phyloP scores from a whole-genome alignment of 2,888 invertebrate species.

The Clostera curtula region DNA sequence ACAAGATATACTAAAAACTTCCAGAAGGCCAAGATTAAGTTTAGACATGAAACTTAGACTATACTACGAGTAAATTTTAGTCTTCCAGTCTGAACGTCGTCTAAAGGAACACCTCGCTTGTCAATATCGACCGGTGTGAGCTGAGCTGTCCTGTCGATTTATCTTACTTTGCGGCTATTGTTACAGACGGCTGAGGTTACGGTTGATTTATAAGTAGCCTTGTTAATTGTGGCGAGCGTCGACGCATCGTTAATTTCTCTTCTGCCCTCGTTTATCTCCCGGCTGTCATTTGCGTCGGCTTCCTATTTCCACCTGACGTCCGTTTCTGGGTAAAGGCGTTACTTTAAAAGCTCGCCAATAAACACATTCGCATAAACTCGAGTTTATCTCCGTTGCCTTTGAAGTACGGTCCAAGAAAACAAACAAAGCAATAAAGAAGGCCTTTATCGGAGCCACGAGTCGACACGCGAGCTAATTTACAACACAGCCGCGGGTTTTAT shows the following conservation, averaged over 20 bases:
- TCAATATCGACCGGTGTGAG: conserved; percentile 63
- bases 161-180: conserved; percentile 70
- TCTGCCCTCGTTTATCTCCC: conserved; percentile 44
- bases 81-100: conserved; percentile 35
- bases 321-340: conserved; percentile 30
- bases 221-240: conserved; percentile 61
- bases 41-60: conserved; percentile 17
- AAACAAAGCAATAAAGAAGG: conserved; percentile 74
- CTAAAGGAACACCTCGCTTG: conserved; percentile 49
- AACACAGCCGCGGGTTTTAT: conserved; percentile 74
- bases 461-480: conserved; percentile 76
- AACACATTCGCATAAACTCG: conserved; percentile 67
- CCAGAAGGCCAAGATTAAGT: conserved; percentile 17
- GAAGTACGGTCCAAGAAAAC: conserved; percentile 71
- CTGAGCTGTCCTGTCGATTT: conserved; percentile 61
- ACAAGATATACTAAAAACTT: conserved; percentile 9
- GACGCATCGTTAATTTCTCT: conserved; percentile 56
- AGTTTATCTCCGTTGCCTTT: conserved; percentile 69
- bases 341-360: conserved; percentile 40
- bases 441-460: conserved; percentile 72
- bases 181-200: conserved; percentile 54
- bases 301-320: conserved; percentile 37
- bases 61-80: conserved; percentile 17
- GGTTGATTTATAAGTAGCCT: conserved; percentile 65
- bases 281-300: conserved; percentile 34